A percentile compares a stretch with the other conserved stretches of the same genome.
Evolutionary conservation across 2,797 vertebrate genomes (phyloP).

Genomic region (Ctenopoma kingsleyae): DNA sequence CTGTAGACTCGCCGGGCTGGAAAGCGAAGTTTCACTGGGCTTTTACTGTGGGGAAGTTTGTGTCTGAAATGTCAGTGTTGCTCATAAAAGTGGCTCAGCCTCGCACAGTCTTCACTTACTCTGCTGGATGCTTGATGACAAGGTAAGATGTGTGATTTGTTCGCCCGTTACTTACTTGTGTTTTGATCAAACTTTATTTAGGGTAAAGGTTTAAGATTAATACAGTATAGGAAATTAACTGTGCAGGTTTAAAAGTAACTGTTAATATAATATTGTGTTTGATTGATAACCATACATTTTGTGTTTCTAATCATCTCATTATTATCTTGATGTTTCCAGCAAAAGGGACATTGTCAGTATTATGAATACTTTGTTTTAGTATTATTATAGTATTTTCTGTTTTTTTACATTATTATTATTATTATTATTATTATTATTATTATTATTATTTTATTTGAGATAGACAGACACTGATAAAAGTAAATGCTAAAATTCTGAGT

Average conservation of each 20-base stretch:
- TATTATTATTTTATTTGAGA: background rate
- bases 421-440: too few relatives aligned
- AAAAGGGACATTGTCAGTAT: too few relatives aligned
- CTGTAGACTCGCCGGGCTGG: background rate
- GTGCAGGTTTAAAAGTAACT: too few relatives aligned
- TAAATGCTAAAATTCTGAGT: background rate
- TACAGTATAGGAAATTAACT: too few relatives aligned
- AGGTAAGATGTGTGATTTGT: conserved; percentile 53
- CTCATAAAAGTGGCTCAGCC: conserved; percentile 4
- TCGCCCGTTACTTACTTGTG: background rate
- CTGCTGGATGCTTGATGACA: background rate
- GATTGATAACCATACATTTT: too few relatives aligned
- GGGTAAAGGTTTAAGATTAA: too few relatives aligned
- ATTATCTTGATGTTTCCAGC: too few relatives aligned
- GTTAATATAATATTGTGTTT: too few relatives aligned
- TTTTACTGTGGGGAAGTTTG: conserved; percentile 49
- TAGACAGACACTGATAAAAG: background rate
- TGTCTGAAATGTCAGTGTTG: background rate
- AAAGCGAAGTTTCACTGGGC: conserved; percentile 58
- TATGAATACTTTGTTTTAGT: background rate
- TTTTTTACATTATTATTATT: too few relatives aligned
- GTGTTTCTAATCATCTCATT: too few relatives aligned
- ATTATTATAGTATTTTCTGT: too few relatives aligned
- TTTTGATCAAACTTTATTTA: background rate
- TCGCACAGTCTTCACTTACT: background rate